Base-by-base conservation (phyloP, 2,113 vertebrate genomes). In the Thamnaconus septentrionalis region DNA sequence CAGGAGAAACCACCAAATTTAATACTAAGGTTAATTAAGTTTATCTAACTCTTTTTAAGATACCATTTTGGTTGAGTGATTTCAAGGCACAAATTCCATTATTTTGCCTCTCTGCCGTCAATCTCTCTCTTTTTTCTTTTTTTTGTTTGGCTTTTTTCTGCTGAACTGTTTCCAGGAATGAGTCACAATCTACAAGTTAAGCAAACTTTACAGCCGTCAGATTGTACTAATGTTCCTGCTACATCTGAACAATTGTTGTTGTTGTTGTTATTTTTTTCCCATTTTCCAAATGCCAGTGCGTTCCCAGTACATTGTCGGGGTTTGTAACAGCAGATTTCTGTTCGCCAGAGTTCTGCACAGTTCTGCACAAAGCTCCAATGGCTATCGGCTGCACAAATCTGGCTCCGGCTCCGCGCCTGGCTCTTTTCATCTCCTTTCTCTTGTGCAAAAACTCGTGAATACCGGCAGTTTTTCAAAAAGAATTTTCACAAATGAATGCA, bases 391-490 rank as follows among this genome's bases (percentile, higher is more conserved):
- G 66, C 70, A 62, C 43, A 31, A 18, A 58, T 79, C 73, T 73
- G 62, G 71, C 61, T 60, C 71, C 74, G 10, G 64, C 76, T 76
- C 42, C 62, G 58, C 67, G 41, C 41, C 48, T 43, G 54, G 47
- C 45, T 77, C 62, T 52, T 82, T 80, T 87, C 74, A 81, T 85
- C 73, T 69, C 48, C 5, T 55, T 49, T 61, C 75, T 80, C 81
- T 57, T 41, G 80, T 65, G 78, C 8, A 72, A 61, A 76, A 78
- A 71, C 59, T 67, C 71, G 57, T 63, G 63, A 63, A 70, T 52
- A 66, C 18, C 59, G 67, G 42, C 69, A 52, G 42, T 44, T 49
- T 75, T 78, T 51, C 64, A 73, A 69, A 78, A 53, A 74, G 64
- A 80, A 31, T 31, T 52, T 47, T 45, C 4, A 57, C 55, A 59